Conservation (phyloP, 2,888 invertebrate genomes). For the Gonocerus acuteangulatus region DNA sequence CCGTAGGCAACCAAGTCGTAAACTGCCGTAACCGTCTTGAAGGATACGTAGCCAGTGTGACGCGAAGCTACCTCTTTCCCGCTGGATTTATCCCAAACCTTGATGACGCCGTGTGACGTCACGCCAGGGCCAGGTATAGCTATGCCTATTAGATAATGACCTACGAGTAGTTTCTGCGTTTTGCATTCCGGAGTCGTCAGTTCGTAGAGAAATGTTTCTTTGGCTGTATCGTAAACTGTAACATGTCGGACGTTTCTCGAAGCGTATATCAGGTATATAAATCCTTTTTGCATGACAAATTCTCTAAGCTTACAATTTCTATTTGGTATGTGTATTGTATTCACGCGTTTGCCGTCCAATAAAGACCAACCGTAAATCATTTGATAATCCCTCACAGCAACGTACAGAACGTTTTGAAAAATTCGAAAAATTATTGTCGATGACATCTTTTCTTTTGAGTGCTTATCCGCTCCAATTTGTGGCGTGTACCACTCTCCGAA, state of each 20-base stretch:
- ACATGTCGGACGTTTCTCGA: conserved; percentile 31
- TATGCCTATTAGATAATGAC: conserved; percentile 24
- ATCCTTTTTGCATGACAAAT: conserved; percentile 19
- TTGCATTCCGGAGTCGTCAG: conserved; percentile 30
- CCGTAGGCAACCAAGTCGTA: conserved; percentile 28
- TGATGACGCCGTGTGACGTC: conserved; percentile 29
- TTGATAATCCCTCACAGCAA: conserved; percentile 30
- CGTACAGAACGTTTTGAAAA: conserved; percentile 15
- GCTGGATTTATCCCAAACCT: conserved; percentile 29
- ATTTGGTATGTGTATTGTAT: conserved; percentile 32
- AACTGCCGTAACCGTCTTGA: conserved; percentile 24
- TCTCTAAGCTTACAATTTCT: conserved; percentile 30
- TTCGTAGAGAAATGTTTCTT: conserved; percentile 28
- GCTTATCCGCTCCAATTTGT: conserved; percentile 19
- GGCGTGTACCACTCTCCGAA: conserved; percentile 19
- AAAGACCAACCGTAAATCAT: conserved; percentile 32
- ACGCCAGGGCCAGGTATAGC: conserved; percentile 30
- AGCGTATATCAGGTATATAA: conserved; percentile 31
- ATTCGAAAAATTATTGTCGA: not conserved
- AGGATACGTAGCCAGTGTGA: conserved; percentile 26
- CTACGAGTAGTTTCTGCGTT: conserved; percentile 29
- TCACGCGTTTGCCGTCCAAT: conserved; percentile 25
- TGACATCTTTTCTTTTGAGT: conserved; percentile 16
- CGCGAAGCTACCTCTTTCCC: conserved; percentile 21
- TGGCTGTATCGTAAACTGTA: conserved; percentile 24